phyloP scores from a whole-genome alignment of 37 sponge, comb jelly and placozoan species.

The Diacarnus erythraeanus region DNA sequence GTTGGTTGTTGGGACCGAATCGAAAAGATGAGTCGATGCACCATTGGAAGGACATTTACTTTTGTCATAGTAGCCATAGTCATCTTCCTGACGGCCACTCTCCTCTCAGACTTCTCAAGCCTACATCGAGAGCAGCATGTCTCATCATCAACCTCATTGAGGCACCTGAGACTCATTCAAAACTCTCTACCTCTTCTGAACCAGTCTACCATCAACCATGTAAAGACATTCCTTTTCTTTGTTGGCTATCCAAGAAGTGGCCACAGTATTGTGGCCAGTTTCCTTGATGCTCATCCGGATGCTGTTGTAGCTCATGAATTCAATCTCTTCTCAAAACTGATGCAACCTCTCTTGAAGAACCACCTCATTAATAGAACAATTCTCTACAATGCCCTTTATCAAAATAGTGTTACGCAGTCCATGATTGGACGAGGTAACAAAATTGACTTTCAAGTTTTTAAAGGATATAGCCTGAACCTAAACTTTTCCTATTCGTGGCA shows the following conservation, averaged over 20 bases:
- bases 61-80: neutral
- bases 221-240: conserved; percentile 57
- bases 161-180: neutral
- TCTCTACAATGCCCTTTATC: conserved; percentile 25
- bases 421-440: conserved; percentile 20
- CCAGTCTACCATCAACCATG: neutral
- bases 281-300: conserved; percentile 67
- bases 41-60: neutral
- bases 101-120: neutral
- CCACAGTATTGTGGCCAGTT: conserved; percentile 63
- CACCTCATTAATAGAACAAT: neutral
- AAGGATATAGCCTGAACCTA: conserved; percentile 28
- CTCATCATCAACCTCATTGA: neutral
- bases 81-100: neutral
- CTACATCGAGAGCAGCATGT: neutral
- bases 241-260: conserved; percentile 65
- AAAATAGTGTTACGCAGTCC: conserved; percentile 7
- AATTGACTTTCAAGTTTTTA: neutral
- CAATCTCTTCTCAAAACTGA: conserved; percentile 26
- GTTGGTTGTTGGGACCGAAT: too few relatives aligned
- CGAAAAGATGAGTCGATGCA: neutral
- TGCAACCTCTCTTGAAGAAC: neutral
- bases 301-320: conserved; percentile 51
- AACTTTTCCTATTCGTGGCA: conserved; percentile 20
- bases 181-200: neutral